phyloP scores from a whole-genome alignment of 2,888 invertebrate genomes.

The Drosophila tanythrix region DNA sequence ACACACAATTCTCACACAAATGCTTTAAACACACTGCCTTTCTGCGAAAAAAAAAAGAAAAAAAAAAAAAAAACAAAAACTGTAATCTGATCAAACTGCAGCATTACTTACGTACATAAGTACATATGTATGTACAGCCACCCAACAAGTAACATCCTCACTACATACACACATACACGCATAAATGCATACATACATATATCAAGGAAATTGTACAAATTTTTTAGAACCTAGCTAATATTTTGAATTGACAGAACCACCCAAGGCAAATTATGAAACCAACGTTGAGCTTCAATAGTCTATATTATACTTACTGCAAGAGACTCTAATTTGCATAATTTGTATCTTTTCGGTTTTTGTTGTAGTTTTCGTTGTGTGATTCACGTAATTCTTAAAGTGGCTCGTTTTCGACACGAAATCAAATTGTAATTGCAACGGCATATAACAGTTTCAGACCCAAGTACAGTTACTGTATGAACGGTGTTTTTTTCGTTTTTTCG shows the following conservation, averaged over 20 bases:
- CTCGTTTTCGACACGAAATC: slow-evolving; percentile 5
- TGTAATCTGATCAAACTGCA: slow-evolving; percentile 12
- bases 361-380: slow-evolving; percentile 15
- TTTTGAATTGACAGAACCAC: slow-evolving; percentile 40
- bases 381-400: slow-evolving; percentile 5
- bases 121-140: slow-evolving; percentile 34
- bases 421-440: slow-evolving; percentile 4
- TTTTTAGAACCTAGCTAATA: slow-evolving; percentile 33
- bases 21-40: slow-evolving; percentile 54
- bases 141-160: slow-evolving; percentile 15
- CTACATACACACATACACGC: slow-evolving; percentile 1
- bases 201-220: slow-evolving; percentile 38
- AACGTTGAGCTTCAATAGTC: slow-evolving; percentile 38
- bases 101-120: slow-evolving; percentile 25
- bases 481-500: background rate
- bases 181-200: background rate
- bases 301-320: slow-evolving; percentile 15
- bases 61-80: background rate
- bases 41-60: slow-evolving; percentile 3
- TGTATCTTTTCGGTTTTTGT: slow-evolving; percentile 1
- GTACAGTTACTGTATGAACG: slow-evolving; percentile 8
- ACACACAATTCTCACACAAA: slow-evolving; percentile 11
- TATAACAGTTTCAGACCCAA: slow-evolving; percentile 4
- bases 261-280: slow-evolving; percentile 21
- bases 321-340: slow-evolving; percentile 12